Conservation (phyloP, 2,888 invertebrate species). For the Agrotis segetum region DNA sequence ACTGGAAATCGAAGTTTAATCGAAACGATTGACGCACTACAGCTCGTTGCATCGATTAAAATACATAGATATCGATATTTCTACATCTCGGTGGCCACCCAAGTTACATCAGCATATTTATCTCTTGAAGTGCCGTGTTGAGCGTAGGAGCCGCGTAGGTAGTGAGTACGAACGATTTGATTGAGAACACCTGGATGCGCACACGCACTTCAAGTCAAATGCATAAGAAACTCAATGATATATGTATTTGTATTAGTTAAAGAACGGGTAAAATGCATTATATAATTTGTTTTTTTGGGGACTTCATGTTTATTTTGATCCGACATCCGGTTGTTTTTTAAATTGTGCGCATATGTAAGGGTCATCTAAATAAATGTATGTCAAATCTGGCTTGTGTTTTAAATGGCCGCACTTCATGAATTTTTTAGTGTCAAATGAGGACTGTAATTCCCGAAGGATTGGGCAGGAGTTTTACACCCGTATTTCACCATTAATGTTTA, state of each 20-base stretch:
- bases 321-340: constrained; percentile 66
- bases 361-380: constrained; percentile 55
- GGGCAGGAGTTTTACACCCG: neutral
- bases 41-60: constrained; percentile 64
- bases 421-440: neutral
- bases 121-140: constrained; percentile 35
- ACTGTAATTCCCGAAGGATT: neutral
- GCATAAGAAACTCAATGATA: constrained; percentile 63
- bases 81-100: constrained; percentile 51
- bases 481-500: neutral
- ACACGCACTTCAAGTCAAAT: constrained; percentile 84
- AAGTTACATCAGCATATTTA: constrained; percentile 62
- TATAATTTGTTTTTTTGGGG: constrained; percentile 45
- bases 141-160: constrained; percentile 44
- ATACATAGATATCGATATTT: constrained; percentile 60
- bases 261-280: constrained; percentile 66
- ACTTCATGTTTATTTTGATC: constrained; percentile 69
- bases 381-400: constrained; percentile 28
- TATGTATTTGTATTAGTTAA: constrained; percentile 75
- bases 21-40: constrained; percentile 63
- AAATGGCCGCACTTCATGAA: neutral
- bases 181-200: constrained; percentile 77
- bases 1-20: constrained; percentile 17
- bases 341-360: constrained; percentile 53
- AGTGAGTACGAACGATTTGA: constrained; percentile 32